A percentile compares a stretch with the other conserved stretches of the same genome.
Evolutionary conservation across 30 jellyfish, hydroid and myxozoan species (phyloP).

Genomic region (Phacellophora camtschatica): DNA sequence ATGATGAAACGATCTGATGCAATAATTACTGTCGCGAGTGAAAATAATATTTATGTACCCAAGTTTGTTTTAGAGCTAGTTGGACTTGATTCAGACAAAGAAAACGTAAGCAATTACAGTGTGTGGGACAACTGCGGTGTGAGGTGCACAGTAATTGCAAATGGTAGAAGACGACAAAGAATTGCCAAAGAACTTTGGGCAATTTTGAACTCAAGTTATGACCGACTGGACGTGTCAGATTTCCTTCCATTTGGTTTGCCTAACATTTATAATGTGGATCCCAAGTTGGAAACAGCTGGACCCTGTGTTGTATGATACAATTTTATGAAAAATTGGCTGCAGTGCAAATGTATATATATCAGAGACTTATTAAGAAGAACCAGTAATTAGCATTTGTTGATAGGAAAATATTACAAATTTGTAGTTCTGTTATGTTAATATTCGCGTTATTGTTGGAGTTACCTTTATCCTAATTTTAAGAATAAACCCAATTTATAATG

Average conservation of each 20-base stretch:
- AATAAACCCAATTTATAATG: not conserved
- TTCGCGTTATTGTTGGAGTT: not conserved
- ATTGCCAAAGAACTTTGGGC: conserved; percentile 86
- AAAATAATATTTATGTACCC: conserved; percentile 30
- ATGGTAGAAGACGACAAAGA: conserved; percentile 58
- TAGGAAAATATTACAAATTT: not conserved
- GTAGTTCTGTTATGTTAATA: conserved; percentile 46
- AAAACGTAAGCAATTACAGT: conserved; percentile 14
- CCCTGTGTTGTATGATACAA: conserved; percentile 71
- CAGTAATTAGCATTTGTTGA: not conserved
- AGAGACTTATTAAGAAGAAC: not conserved
- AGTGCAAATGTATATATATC: not conserved
- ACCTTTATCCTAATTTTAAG: not conserved
- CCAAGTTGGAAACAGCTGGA: conserved; percentile 85
- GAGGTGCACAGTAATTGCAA: conserved; percentile 59
- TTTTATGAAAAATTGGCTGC: not conserved
- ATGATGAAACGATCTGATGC: conserved; percentile 72
- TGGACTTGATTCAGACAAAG: conserved; percentile 42
- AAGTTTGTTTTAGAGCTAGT: conserved; percentile 42
- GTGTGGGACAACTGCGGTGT: conserved; percentile 81
- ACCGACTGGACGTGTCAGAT: conserved; percentile 71
- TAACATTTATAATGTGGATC: conserved; percentile 56
- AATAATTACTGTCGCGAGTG: conserved; percentile 53
- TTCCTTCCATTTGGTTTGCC: conserved; percentile 76
- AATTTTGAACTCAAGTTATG: conserved; percentile 51